Conservation (phyloP, 2,113 vertebrate species). For the Tragelaphus imberbis region DNA sequence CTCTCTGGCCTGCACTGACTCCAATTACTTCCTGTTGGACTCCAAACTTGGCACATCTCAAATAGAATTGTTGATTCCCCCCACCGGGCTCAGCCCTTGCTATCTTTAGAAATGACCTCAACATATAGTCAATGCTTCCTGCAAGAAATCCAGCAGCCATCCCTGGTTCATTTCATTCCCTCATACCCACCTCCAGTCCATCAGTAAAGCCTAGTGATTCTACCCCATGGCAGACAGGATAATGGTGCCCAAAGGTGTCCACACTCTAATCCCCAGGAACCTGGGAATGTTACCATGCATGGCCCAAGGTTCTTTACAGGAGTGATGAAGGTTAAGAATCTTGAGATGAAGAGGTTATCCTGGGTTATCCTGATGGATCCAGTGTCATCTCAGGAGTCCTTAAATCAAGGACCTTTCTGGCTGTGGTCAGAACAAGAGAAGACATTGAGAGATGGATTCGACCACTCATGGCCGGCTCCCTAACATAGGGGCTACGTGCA, state of each 20-base stretch:
- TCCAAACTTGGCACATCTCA: background rate
- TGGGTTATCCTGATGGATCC: background rate
- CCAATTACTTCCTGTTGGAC: background rate
- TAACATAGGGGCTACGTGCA: accelerated
- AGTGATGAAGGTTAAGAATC: background rate
- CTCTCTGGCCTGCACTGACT: accelerated
- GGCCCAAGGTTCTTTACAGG: background rate
- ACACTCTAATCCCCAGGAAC: accelerated
- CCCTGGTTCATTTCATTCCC: background rate
- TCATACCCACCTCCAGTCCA: background rate
- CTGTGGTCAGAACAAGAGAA: background rate
- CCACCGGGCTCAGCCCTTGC: accelerated
- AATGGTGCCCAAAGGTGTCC: background rate
- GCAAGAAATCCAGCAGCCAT: background rate
- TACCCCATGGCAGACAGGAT: background rate
- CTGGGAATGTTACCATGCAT: background rate
- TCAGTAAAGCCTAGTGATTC: background rate
- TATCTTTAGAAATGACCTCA: background rate
- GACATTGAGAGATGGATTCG: accelerated
- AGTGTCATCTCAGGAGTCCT: background rate
- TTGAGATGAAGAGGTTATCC: background rate
- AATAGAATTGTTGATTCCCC: background rate
- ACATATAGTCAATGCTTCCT: background rate
- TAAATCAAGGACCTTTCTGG: background rate
- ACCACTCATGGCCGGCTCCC: accelerated